Evolutionary conservation across 2,888 invertebrate genomes (phyloP).

Genomic region (Eupithecia tripunctaria): DNA sequence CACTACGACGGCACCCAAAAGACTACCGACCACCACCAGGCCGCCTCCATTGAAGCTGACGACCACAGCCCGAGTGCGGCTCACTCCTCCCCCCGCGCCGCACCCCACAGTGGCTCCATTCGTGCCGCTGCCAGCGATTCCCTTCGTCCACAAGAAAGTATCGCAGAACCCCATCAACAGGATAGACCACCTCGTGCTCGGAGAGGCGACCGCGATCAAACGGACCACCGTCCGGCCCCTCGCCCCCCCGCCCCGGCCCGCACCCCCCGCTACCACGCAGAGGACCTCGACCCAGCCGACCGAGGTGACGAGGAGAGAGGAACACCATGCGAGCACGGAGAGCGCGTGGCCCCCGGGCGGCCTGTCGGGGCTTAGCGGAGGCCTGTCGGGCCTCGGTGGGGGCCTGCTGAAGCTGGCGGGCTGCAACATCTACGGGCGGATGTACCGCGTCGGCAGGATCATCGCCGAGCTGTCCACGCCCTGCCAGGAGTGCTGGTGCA

Average conservation of each 20-base stretch:
- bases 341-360: conserved; percentile 12
- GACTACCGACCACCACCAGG: conserved; percentile 37
- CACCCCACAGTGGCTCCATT: conserved; percentile 57
- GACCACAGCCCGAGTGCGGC: conserved; percentile 45
- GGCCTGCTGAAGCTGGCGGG: conserved; percentile 91
- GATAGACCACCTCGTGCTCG: conserved; percentile 76
- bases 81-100: conserved; percentile 34
- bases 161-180: conserved; percentile 64
- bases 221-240: conserved; percentile 58
- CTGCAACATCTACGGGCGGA: conserved; percentile 95
- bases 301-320: conserved; percentile 46
- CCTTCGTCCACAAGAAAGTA: conserved; percentile 60
- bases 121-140: conserved; percentile 61
- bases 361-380: not conserved
- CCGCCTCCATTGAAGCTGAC: conserved; percentile 38
- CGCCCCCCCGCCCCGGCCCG: conserved; percentile 42
- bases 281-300: not conserved
- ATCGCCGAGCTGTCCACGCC: conserved; percentile 92
- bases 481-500: conserved; percentile 94
- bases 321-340: conserved; percentile 47
- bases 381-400: conserved; percentile 59
- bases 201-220: conserved; percentile 74
- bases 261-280: not conserved
- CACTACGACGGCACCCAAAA: conserved; percentile 54
- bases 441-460: conserved; percentile 93